Percentiles rank a stretch among this genome's conserved stretches.
phyloP scores from a whole-genome alignment of 1,140 invertebrate species.

The Procambarus clarkii region DNA sequence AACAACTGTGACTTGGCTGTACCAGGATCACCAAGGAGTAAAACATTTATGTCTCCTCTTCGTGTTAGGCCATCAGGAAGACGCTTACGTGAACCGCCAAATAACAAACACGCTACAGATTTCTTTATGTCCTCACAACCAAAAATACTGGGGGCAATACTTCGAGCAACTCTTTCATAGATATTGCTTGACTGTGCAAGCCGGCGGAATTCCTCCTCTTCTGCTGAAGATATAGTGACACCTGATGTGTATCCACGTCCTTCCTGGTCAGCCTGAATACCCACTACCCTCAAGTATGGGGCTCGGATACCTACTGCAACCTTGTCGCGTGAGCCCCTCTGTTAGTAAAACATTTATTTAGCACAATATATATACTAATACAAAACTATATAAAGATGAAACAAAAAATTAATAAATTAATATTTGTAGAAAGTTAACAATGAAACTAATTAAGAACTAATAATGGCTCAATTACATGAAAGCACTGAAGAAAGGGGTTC shows the following conservation, averaged over 20 bases:
- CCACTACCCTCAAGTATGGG: constrained; percentile 96
- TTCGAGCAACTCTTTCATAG: constrained; percentile 92
- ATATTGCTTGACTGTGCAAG: constrained; percentile 90
- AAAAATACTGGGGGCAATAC: constrained; percentile 98
- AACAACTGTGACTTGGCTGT: constrained; percentile 98
- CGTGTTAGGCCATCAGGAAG: constrained; percentile 96
- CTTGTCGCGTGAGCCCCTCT: constrained; percentile 80
- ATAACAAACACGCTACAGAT: constrained; percentile 95
- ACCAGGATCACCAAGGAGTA: constrained; percentile 97
- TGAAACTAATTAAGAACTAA: too few species aligned
- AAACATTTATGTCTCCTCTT: constrained; percentile 97
- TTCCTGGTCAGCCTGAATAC: constrained; percentile 90
- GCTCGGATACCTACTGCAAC: constrained; percentile 92
- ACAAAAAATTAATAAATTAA: too few species aligned
- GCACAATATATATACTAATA: too few species aligned
- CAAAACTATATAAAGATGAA: too few species aligned
- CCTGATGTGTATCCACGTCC: constrained; percentile 81
- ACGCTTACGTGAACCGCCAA: constrained; percentile 91
- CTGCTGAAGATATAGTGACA: constrained; percentile 80
- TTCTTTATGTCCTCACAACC: constrained; percentile 97
- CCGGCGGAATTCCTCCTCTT: constrained; percentile 93
- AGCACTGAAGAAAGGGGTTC: too few species aligned
- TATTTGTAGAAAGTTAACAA: too few species aligned
- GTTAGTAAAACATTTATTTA: constrained; percentile 18
- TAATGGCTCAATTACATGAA: too few species aligned